These are phyloP conservation scores for Sclerodermus sp. DNA, from an alignment of 2,888 invertebrate genomes.

Conservation along the genomic window DNA sequence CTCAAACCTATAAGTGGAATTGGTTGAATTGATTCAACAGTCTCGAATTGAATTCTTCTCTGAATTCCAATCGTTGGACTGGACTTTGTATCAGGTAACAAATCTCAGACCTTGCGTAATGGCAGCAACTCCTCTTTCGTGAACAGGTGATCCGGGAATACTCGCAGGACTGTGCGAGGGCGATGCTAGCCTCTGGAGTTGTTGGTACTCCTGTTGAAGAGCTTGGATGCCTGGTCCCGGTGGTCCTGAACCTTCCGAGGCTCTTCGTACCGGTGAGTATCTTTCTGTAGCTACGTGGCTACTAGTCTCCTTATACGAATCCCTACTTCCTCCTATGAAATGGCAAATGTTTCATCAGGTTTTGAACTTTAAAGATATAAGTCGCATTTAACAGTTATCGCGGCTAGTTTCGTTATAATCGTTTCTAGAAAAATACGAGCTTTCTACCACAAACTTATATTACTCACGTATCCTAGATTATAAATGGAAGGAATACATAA, in stretches of 20 bases:
- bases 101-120: conserved; percentile 62
- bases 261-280: conserved; percentile 88
- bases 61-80: neutral
- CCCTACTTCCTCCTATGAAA: conserved; percentile 58
- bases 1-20: conserved; percentile 65
- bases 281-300: conserved; percentile 65
- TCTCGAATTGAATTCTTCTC: too few relatives aligned
- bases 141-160: conserved; percentile 55
- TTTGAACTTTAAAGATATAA: neutral
- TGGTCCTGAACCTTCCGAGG: conserved; percentile 76
- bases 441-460: too few relatives aligned
- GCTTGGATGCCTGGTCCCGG: conserved; percentile 65
- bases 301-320: conserved; percentile 64
- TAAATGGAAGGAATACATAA: too few relatives aligned
- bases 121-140: conserved; percentile 59
- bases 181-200: conserved; percentile 67
- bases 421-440: too few relatives aligned
- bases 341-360: neutral
- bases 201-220: conserved; percentile 78
- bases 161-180: conserved; percentile 56
- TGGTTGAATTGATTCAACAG: neutral
- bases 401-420: too few relatives aligned
- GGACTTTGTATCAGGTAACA: neutral
- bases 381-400: too few relatives aligned
- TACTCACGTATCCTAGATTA: too few relatives aligned